Evolutionary conservation across 1,140 invertebrate species (phyloP).

Genomic region (Drosophila asahinai): DNA sequence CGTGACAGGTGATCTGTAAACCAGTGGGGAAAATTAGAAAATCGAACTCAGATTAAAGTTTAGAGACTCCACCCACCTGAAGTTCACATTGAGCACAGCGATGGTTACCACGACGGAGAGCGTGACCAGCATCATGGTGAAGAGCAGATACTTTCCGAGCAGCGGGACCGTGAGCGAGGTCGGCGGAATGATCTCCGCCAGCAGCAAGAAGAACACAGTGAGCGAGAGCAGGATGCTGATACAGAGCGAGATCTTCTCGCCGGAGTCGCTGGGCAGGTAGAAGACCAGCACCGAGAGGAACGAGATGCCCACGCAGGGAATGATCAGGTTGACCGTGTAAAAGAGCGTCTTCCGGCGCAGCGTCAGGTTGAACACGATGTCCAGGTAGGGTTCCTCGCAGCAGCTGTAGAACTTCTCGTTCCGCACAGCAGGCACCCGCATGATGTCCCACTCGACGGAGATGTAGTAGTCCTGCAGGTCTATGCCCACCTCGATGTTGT

Average conservation of each 20-base stretch:
- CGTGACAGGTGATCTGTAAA: slow-evolving; percentile 93
- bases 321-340: slow-evolving; percentile 98
- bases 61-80: slow-evolving; percentile 87
- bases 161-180: slow-evolving; percentile 99
- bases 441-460: slow-evolving; percentile 99
- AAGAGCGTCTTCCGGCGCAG: slow-evolving; percentile 98
- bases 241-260: slow-evolving; percentile 98
- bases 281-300: slow-evolving; percentile 99
- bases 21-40: background rate
- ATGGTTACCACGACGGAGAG: slow-evolving; percentile 99
- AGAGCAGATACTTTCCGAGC: slow-evolving; percentile 98
- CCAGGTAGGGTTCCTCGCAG: slow-evolving; percentile 96
- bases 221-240: slow-evolving; percentile 99
- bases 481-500: slow-evolving; percentile 94
- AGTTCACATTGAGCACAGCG: slow-evolving; percentile 99
- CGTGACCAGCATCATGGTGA: slow-evolving; percentile 99
- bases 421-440: slow-evolving; percentile 93
- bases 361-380: slow-evolving; percentile 99
- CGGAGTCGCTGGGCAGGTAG: slow-evolving; percentile 98
- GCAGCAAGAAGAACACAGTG: slow-evolving; percentile 99
- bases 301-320: slow-evolving; percentile 98
- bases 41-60: fast-evolving
- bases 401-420: slow-evolving; percentile 96
- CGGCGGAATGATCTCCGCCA: slow-evolving; percentile 99
- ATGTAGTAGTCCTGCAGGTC: slow-evolving; percentile 98